A percentile compares a stretch with the other conserved stretches of the same genome.
Conservation (phyloP, 1,140 invertebrate species). For the Nixonia krombeini region DNA sequence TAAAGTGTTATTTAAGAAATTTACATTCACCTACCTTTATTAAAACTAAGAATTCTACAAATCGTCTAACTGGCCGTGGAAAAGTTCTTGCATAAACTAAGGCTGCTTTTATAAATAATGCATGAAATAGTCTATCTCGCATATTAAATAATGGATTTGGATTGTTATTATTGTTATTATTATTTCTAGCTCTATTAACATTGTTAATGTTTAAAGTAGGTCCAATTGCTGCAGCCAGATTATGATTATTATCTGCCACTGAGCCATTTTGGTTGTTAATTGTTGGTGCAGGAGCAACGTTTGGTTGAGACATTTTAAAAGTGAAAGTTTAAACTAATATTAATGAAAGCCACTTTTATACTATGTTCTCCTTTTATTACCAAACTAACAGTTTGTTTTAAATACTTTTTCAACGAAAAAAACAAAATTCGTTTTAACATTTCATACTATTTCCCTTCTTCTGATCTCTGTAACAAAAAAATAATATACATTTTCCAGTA, state of each 20-base stretch:
- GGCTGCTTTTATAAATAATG: slow-evolving; percentile 92
- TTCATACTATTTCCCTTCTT: slow-evolving; percentile 12
- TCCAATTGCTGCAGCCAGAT: slow-evolving; percentile 56
- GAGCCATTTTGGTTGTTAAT: slow-evolving; percentile 60
- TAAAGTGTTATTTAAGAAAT: too few species aligned
- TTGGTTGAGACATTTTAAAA: slow-evolving; percentile 56
- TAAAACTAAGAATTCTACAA: slow-evolving; percentile 93
- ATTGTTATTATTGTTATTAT: slow-evolving; percentile 63
- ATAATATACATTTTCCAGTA: too few species aligned
- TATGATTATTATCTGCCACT: slow-evolving; percentile 59
- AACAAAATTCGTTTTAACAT: slow-evolving; percentile 30
- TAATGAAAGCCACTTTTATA: not conserved
- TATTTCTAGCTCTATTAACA: slow-evolving; percentile 50
- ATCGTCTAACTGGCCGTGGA: slow-evolving; percentile 86
- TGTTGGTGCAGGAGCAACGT: slow-evolving; percentile 49
- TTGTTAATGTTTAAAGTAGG: slow-evolving; percentile 55
- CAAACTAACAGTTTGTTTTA: slow-evolving; percentile 10
- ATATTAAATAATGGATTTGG: slow-evolving; percentile 87
- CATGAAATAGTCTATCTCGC: slow-evolving; percentile 94
- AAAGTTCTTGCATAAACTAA: slow-evolving; percentile 91
- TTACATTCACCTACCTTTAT: slow-evolving; percentile 77
- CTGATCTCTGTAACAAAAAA: slow-evolving; percentile 7
- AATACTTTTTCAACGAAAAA: slow-evolving; percentile 11
- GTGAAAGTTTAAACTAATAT: slow-evolving; percentile 6
- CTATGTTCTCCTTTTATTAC: slow-evolving; percentile 1